Conservation (phyloP, 2,888 invertebrate species). For the Drosophila anceps region DNA sequence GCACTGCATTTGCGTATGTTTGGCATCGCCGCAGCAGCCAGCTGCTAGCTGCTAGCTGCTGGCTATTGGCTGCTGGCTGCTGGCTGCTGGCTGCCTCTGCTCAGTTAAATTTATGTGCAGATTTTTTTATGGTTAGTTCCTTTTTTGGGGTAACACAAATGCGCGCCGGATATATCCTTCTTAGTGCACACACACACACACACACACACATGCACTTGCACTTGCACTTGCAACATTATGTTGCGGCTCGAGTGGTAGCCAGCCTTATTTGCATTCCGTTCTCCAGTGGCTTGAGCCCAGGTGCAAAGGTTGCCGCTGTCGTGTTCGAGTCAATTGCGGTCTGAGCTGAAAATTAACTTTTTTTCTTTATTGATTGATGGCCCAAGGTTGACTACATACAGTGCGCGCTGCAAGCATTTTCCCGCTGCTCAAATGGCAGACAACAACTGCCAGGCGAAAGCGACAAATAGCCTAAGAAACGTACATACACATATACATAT, state of each 20-base stretch:
- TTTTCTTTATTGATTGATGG: slow-evolving; percentile 7
- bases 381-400: not conserved
- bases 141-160: slow-evolving; percentile 21
- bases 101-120: slow-evolving; percentile 61
- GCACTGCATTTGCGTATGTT: slow-evolving; percentile 69
- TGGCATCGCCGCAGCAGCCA: slow-evolving; percentile 53
- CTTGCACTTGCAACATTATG: slow-evolving; percentile 37
- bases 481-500: too few species aligned
- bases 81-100: slow-evolving; percentile 23
- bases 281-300: not conserved
- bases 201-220: too few species aligned
- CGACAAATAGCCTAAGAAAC: not conserved
- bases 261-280: slow-evolving; percentile 4
- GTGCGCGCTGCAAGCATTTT: not conserved
- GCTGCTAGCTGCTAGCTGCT: slow-evolving; percentile 20
- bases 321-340: slow-evolving; percentile 3
- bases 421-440: not conserved
- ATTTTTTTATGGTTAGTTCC: slow-evolving; percentile 69
- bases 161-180: slow-evolving; percentile 7
- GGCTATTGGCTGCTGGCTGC: slow-evolving; percentile 16
- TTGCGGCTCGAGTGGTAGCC: slow-evolving; percentile 23
- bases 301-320: slow-evolving; percentile 4
- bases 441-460: not conserved
- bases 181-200: slow-evolving; percentile 8
- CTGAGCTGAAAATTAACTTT: not conserved